A percentile compares a stretch with the other conserved stretches of the same genome.
Evolutionary conservation across 2,888 invertebrate genomes (phyloP).

Genomic region (Agonopterix alstromeriana): DNA sequence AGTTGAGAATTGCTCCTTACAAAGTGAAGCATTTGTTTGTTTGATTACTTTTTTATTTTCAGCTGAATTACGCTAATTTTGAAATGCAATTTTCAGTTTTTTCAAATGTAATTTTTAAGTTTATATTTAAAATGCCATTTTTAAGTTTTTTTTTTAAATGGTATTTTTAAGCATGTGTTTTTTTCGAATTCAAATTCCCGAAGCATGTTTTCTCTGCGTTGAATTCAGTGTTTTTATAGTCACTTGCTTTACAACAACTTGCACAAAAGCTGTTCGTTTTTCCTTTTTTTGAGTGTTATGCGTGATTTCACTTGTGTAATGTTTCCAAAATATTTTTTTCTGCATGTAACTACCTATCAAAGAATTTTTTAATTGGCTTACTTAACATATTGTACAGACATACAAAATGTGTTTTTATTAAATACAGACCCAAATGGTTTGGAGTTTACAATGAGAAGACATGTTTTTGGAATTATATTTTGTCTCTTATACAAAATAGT

Average conservation of each 20-base stretch:
- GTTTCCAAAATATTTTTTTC: conserved; percentile 37
- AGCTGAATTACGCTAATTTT: no score
- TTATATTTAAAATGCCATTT: no score
- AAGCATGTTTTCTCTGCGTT: conserved; percentile 63
- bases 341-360: conserved; percentile 16
- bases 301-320: conserved; percentile 31
- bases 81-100: no score
- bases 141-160: no score
- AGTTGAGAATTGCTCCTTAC: no score
- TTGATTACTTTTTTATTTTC: no score
- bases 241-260: conserved; percentile 47
- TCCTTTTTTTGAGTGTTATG: conserved; percentile 29
- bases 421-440: neutral
- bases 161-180: conserved; percentile 35
- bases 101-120: no score
- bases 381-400: conserved; percentile 13
- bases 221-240: conserved; percentile 35
- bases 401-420: neutral
- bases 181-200: conserved; percentile 24
- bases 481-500: neutral
- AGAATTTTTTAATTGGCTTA: conserved; percentile 15
- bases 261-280: conserved; percentile 20
- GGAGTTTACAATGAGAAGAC: conserved; percentile 34
- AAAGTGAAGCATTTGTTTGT: no score
- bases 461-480: conserved; percentile 27